A percentile compares a stretch with the other conserved stretches of the same genome.
These are phyloP conservation scores for Ariolimax columbianus DNA, from an alignment of 2,888 invertebrate species.

Conservation along the genomic window DNA sequence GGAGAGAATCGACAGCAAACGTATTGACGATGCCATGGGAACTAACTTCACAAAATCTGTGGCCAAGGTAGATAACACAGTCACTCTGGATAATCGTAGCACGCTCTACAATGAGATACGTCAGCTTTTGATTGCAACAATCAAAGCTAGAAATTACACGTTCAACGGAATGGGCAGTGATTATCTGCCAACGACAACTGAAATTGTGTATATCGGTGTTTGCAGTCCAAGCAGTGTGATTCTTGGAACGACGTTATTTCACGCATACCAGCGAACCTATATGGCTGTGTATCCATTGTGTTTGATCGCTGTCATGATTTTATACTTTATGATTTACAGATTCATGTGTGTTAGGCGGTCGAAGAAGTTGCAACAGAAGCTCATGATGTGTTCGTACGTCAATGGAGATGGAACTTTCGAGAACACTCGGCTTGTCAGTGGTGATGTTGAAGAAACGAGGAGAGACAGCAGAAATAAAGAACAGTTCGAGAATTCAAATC, in stretches of 20 bases:
- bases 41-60: conserved; percentile 38
- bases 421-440: conserved; percentile 17
- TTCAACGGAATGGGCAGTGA: neutral
- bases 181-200: neutral
- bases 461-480: conserved; percentile 9
- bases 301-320: conserved; percentile 73
- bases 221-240: conserved; percentile 65
- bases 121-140: neutral
- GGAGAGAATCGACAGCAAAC: conserved; percentile 33
- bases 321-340: conserved; percentile 76
- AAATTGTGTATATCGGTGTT: conserved; percentile 59
- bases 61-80: neutral
- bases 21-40: conserved; percentile 24
- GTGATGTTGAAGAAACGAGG: neutral
- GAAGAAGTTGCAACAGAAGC: conserved; percentile 56
- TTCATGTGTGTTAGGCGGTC: conserved; percentile 65
- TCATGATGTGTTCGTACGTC: conserved; percentile 57
- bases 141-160: conserved; percentile 7
- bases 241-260: conserved; percentile 60
- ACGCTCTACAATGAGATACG: neutral
- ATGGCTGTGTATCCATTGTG: conserved; percentile 73
- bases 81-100: neutral
- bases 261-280: conserved; percentile 74
- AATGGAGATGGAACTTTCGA: conserved; percentile 54
- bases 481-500: neutral